These are phyloP conservation scores for Bufo bufo DNA, from an alignment of 2,113 vertebrate species.

Conservation along the genomic window DNA sequence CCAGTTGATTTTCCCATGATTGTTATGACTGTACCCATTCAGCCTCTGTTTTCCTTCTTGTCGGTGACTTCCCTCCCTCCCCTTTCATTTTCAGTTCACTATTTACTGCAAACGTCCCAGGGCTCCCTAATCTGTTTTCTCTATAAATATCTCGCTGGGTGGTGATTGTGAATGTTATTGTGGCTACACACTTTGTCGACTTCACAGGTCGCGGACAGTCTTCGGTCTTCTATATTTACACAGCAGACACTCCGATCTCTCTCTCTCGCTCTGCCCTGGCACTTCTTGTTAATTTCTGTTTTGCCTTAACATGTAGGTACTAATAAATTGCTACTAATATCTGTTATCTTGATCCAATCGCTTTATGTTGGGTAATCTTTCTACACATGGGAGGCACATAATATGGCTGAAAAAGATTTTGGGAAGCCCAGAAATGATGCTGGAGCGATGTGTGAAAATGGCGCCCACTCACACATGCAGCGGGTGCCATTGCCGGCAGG, in stretches of 20 bases:
- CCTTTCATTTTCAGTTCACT: not conserved
- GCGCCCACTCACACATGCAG: too few relatives aligned
- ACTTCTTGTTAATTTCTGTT: slow-evolving; percentile 17
- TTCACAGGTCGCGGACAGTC: not conserved
- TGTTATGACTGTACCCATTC: not conserved
- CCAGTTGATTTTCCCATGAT: slow-evolving; percentile 20
- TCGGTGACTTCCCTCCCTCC: not conserved
- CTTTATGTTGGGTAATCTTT: not conserved
- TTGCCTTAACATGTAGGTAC: not conserved
- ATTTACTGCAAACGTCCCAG: slow-evolving; percentile 1
- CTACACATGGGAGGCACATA: too few relatives aligned
- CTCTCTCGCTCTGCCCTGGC: too few relatives aligned
- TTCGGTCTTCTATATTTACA: too few relatives aligned
- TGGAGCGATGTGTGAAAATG: too few relatives aligned
- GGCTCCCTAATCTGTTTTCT: not conserved
- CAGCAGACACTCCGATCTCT: too few relatives aligned
- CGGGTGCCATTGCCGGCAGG: too few relatives aligned
- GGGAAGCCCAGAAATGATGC: too few relatives aligned
- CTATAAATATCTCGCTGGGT: not conserved
- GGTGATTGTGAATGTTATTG: not conserved
- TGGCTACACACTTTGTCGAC: slow-evolving; percentile 6
- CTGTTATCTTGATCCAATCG: too few relatives aligned
- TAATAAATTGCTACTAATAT: not conserved
- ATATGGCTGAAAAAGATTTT: too few relatives aligned
- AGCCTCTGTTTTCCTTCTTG: not conserved